Conservation (phyloP, 2,797 vertebrate species). For the Mormyrops attenuatus region DNA sequence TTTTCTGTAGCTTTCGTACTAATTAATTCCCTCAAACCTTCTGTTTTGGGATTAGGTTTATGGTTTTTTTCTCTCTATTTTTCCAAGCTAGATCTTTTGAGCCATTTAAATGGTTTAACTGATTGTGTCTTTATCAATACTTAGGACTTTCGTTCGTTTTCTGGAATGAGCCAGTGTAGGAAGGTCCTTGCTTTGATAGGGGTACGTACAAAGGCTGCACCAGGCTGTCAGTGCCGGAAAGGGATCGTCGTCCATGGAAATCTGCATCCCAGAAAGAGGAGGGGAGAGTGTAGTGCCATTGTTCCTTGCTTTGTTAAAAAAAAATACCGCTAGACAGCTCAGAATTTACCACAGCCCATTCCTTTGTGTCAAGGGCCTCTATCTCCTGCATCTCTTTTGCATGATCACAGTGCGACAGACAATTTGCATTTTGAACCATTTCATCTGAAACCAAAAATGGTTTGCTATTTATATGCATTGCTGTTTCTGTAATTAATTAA, state of each 20-base stretch:
- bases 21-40: not conserved
- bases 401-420: not conserved
- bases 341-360: not conserved
- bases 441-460: not conserved
- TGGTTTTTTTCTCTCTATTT: not conserved
- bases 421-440: not conserved
- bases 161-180: not conserved
- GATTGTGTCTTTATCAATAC: not conserved
- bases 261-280: not conserved
- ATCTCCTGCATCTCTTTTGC: not conserved
- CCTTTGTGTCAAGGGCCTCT: not conserved
- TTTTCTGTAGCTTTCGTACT: not conserved
- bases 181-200: not conserved
- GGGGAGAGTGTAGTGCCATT: not conserved
- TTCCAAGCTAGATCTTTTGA: not conserved
- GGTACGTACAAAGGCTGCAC: not conserved
- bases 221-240: not conserved
- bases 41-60: not conserved
- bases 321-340: not conserved
- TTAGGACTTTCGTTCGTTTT: not conserved
- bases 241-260: not conserved
- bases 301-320: not conserved
- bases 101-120: not conserved
- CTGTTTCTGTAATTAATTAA: not conserved
- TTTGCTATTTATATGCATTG: not conserved